Base-by-base conservation (phyloP, 2,113 vertebrate genomes). In the Indicator indicator region DNA sequence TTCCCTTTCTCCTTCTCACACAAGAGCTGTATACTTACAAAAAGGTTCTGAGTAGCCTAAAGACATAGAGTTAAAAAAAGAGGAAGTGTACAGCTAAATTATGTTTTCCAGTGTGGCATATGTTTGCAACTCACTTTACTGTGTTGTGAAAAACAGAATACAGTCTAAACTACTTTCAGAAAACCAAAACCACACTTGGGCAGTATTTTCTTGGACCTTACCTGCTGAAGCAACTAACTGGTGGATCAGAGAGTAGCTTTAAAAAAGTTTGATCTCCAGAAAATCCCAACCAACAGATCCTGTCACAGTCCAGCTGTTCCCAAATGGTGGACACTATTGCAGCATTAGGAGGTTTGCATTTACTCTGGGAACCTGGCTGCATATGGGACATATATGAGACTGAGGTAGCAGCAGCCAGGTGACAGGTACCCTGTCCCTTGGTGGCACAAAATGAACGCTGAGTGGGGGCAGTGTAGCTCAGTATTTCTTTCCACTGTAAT, bases 121-220 rank as follows among this genome's bases (percentile, higher is more conserved):
- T 24, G 63, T 23, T 38, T 64, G 58, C 58, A 85, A 11, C 24
- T 89, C 30, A 33, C 27, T 67, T 77, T 46, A 55, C 20, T 48
- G 52, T 42, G 17, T 65, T 68, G 27, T 42, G 42, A 55, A 75
- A 94, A 71, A 9, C 8, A 64, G 24, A 81, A 74, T 21, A 27
- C 18, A 63, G 11, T 55, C 33, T 63, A 59, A 74, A 38, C 11
- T 63, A 33, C 40, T 83, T 65, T 65, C 16, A n/a, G 62, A 38
- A 36, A 50, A 2, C 1, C 0, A 5, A 33, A 81, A 74, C 2
- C 4, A 12, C 65, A 5, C 2, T 33, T 52, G 21, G 12, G 4
- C 38, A 69, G 24, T 85, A 33, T 76, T 93, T 91, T 72, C 33
- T 76, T 48, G 36, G 69, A 30, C 8, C n/a, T 84, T 74, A 28